These are phyloP conservation scores for Rhynchomys soricoides DNA, from an alignment of 2,113 vertebrate species.

Conservation along the genomic window DNA sequence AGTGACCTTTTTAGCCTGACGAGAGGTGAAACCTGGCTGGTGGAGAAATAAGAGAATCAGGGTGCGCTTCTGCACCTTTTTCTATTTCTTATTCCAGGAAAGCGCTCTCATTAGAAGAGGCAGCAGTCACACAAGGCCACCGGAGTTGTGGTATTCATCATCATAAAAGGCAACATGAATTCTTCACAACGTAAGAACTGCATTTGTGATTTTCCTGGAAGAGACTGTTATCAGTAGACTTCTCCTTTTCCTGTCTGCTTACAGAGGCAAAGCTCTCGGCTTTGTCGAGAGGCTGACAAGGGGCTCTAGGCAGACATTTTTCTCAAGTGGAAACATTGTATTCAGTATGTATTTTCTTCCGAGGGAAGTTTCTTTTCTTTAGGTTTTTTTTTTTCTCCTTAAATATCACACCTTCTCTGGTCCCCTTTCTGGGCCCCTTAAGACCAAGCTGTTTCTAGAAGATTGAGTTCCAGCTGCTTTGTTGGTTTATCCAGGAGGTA, in stretches of 20 bases:
- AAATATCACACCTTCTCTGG: not conserved
- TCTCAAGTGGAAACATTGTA: not conserved
- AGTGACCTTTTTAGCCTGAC: not conserved
- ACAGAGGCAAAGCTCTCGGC: not conserved
- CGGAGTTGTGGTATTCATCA: constrained; percentile 6
- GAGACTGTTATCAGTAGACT: not conserved
- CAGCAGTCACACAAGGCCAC: not conserved
- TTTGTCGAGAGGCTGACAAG: not conserved
- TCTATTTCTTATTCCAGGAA: not conserved
- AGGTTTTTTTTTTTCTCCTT: not conserved
- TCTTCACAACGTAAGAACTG: not conserved
- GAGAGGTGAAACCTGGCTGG: not conserved
- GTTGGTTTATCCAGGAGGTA: constrained; percentile 50
- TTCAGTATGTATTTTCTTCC: constrained; percentile 29
- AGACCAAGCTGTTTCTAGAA: constrained; percentile 2
- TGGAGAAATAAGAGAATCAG: not conserved
- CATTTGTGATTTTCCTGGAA: not conserved
- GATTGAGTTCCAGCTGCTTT: not conserved
- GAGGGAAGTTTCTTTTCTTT: not conserved
- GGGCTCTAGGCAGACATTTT: not conserved
- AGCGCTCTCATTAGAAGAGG: not conserved
- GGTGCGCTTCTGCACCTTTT: not conserved
- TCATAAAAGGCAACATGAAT: constrained; percentile 3
- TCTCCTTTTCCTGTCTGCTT: not conserved
- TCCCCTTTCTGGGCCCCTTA: constrained; percentile 13